A percentile compares a stretch with the other conserved stretches of the same genome.
phyloP scores from a whole-genome alignment of 2,797 vertebrate species.

The Threskiornis aethiopicus region DNA sequence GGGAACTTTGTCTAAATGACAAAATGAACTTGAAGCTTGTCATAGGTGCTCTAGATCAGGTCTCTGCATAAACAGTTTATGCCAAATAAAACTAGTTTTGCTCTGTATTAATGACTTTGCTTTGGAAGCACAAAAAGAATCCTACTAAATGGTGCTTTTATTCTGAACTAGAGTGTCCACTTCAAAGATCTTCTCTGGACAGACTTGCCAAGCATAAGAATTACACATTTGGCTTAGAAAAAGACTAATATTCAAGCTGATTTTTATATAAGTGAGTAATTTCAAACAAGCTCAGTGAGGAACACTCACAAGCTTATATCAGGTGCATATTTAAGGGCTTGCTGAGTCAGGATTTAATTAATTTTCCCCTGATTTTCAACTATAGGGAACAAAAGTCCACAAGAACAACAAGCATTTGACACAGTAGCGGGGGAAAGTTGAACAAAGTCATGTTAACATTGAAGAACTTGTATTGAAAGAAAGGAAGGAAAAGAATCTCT shows the following conservation, averaged over 20 bases:
- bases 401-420: neutral
- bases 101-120: neutral
- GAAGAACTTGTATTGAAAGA: neutral
- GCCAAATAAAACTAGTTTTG: neutral
- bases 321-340: neutral
- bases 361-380: neutral
- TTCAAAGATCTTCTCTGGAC: neutral
- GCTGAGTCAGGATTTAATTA: neutral
- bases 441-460: neutral
- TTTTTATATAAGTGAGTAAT: neutral
- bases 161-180: neutral
- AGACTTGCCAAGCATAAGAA: neutral
- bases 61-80: neutral
- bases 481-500: neutral
- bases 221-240: neutral
- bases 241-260: neutral
- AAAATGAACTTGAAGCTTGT: neutral
- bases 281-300: neutral
- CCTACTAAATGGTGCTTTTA: neutral
- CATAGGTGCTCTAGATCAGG: neutral
- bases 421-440: neutral
- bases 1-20: neutral
- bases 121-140: neutral
- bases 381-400: neutral
- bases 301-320: neutral